A percentile compares a stretch with the other conserved stretches of the same genome.
Evolutionary conservation across 2,113 vertebrate genomes (phyloP).

Genomic region (Ammodytes dubius): DNA sequence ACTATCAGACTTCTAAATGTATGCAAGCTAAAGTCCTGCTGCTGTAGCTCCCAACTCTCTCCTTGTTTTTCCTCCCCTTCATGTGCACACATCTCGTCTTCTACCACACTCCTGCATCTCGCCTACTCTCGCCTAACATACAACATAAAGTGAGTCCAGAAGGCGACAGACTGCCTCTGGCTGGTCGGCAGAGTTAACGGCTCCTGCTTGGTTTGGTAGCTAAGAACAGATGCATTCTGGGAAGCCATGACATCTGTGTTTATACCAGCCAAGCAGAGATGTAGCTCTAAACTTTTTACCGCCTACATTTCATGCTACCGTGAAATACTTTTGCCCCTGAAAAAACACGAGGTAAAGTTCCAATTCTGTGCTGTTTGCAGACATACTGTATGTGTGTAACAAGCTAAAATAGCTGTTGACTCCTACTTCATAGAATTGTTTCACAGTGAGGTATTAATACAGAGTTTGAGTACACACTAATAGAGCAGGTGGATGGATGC

Average conservation of each 20-base stretch:
- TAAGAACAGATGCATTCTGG: conserved; percentile 43
- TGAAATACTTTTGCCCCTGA: conserved; percentile 11
- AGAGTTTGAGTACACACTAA: conserved; percentile 5
- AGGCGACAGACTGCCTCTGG: conserved; percentile 30
- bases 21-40: conserved; percentile 49
- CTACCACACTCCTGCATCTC: conserved; percentile 12
- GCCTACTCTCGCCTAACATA: neutral
- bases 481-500: conserved; percentile 22
- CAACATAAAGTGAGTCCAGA: conserved; percentile 51
- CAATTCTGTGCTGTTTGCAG: neutral
- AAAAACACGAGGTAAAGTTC: neutral
- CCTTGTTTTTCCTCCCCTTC: conserved; percentile 18
- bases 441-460: conserved; percentile 49
- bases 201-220: conserved; percentile 19
- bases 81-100: conserved; percentile 31
- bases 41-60: conserved; percentile 24
- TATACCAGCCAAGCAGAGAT: conserved; percentile 35
- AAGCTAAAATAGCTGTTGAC: neutral
- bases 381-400: conserved; percentile 1
- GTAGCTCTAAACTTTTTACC: conserved; percentile 30
- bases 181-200: conserved; percentile 26
- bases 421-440: conserved; percentile 13
- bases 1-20: conserved; percentile 32
- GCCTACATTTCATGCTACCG: conserved; percentile 32
- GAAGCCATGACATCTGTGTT: conserved; percentile 51